Percentiles rank a stretch among this genome's conserved stretches.
Conservation (phyloP, 2,888 invertebrate genomes). For the Drosophila gaucha region DNA sequence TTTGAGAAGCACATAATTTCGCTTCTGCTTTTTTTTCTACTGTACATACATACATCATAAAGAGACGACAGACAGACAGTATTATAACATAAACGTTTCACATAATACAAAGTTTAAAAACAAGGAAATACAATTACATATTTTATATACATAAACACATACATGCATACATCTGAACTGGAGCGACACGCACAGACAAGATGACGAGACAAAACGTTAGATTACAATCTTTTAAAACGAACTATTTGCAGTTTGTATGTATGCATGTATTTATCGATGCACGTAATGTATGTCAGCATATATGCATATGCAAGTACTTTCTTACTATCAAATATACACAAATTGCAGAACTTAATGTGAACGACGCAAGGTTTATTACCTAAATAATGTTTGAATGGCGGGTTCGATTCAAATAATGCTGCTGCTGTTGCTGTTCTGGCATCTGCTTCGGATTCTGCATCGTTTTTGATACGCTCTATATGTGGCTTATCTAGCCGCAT, state of each 20-base stretch:
- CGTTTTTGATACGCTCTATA: conserved; percentile 12
- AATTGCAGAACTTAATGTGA: conserved; percentile 21
- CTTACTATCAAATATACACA: conserved; percentile 22
- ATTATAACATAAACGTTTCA: conserved; percentile 1
- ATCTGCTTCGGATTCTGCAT: not conserved
- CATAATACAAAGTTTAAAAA: conserved; percentile 15
- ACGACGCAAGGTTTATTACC: conserved; percentile 23
- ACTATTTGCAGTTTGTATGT: conserved; percentile 13
- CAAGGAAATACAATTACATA: not conserved
- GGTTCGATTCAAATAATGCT: conserved; percentile 17
- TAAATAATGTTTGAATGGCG: conserved; percentile 43
- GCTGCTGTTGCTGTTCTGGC: not conserved
- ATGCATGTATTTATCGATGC: conserved; percentile 3
- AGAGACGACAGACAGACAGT: conserved; percentile 1
- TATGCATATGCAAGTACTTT: conserved; percentile 1
- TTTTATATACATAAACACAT: conserved; percentile 2
- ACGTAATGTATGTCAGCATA: not conserved
- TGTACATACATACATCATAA: conserved; percentile 20
- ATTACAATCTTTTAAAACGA: conserved; percentile 16
- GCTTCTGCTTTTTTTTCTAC: not conserved
- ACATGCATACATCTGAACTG: conserved; percentile 23
- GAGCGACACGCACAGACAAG: not conserved
- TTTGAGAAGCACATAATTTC: conserved; percentile 7
- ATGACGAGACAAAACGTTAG: conserved; percentile 12
- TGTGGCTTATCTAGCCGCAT: conserved; percentile 17